These are phyloP conservation scores for Circaetus gallicus DNA, from an alignment of 2,113 vertebrate genomes.

Conservation along the genomic window DNA sequence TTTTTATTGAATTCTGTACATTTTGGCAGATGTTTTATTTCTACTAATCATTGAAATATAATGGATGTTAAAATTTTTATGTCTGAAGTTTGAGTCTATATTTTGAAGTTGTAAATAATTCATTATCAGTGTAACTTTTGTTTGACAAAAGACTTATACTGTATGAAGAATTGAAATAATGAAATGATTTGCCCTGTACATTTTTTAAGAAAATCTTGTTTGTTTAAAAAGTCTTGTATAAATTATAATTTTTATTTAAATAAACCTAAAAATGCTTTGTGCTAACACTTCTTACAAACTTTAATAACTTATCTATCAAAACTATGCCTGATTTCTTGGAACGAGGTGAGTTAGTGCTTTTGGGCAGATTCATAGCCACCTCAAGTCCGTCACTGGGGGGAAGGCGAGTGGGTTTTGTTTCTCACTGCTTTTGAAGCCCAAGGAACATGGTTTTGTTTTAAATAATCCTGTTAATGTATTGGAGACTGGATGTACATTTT, in stretches of 20 bases:
- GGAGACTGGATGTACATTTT: background rate
- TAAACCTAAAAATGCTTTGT: constrained; percentile 73
- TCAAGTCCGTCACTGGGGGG: too few species aligned
- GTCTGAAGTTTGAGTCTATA: constrained; percentile 71
- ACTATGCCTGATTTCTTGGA: background rate
- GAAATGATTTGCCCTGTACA: constrained; percentile 64
- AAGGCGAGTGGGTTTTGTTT: background rate
- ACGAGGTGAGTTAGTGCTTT: background rate
- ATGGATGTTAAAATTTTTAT: constrained; percentile 70
- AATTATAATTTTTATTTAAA: constrained; percentile 86
- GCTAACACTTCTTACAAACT: constrained; percentile 13
- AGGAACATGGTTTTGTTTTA: background rate
- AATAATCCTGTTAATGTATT: background rate
- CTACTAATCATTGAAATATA: constrained; percentile 65
- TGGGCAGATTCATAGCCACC: background rate
- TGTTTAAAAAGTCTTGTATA: constrained; percentile 83
- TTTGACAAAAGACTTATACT: constrained; percentile 66
- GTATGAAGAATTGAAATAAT: constrained; percentile 66
- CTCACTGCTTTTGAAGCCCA: background rate
- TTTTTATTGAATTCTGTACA: constrained; percentile 60
- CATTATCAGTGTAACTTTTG: constrained; percentile 64
- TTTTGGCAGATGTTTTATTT: constrained; percentile 68
- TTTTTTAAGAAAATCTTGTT: constrained; percentile 78
- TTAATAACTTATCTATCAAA: background rate
- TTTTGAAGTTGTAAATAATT: constrained; percentile 75